Conservation (phyloP, 2,797 vertebrate species). For the Gymnopithys bicolor region DNA sequence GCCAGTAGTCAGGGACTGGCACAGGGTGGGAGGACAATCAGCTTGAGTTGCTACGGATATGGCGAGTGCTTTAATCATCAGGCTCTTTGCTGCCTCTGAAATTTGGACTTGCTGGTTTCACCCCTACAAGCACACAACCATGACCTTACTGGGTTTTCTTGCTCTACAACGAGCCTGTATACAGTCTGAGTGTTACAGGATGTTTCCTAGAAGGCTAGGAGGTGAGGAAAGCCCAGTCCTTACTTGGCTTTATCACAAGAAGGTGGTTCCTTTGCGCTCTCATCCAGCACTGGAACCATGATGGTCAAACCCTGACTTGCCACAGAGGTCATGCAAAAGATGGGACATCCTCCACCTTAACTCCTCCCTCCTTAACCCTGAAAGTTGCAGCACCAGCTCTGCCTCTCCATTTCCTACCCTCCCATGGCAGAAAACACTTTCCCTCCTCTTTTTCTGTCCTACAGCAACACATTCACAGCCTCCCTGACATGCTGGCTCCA, state of each 20-base stretch:
- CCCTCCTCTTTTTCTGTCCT: not conserved
- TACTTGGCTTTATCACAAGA: not conserved
- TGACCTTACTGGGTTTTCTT: not conserved
- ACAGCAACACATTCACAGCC: not conserved
- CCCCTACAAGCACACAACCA: not conserved
- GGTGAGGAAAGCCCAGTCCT: not conserved
- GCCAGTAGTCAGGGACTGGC: not conserved
- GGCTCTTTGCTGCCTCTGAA: not conserved
- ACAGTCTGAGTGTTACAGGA: not conserved
- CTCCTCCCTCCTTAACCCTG: not conserved
- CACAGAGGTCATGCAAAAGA: not conserved
- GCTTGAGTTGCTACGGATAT: not conserved
- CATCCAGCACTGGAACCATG: not conserved
- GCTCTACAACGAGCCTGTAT: not conserved
- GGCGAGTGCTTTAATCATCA: accelerated
- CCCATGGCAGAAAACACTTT: not conserved
- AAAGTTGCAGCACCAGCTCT: not conserved
- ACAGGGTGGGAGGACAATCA: not conserved
- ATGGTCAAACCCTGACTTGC: not conserved
- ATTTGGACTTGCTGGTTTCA: not conserved
- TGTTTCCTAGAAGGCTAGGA: not conserved
- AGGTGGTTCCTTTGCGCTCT: not conserved
- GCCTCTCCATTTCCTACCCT: not conserved
- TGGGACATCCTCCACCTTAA: not conserved
- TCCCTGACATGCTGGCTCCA: not conserved